These are phyloP conservation scores for Drosophila subpulchrella DNA, from an alignment of 1,140 invertebrate species.

Conservation along the genomic window DNA sequence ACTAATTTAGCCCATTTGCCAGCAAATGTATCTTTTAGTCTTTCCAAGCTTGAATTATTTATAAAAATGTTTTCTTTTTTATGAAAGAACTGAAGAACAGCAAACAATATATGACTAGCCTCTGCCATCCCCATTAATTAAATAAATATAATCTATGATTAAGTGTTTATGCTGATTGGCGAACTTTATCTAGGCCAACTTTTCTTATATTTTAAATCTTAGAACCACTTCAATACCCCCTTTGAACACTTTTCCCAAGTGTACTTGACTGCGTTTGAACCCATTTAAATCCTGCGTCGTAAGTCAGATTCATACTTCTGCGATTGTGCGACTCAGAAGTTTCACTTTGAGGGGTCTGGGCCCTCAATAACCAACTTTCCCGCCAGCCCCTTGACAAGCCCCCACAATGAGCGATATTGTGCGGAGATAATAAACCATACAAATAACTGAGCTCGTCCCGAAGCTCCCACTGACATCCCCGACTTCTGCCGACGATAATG, in stretches of 20 bases:
- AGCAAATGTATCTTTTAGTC: no score
- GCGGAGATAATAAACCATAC: slow-evolving; percentile 52
- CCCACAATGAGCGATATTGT: slow-evolving; percentile 60
- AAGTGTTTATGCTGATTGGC: background rate
- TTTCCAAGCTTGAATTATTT: no score
- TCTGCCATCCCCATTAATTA: background rate
- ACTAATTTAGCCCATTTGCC: no score
- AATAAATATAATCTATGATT: background rate
- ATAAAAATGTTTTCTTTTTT: no score
- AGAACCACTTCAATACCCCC: background rate
- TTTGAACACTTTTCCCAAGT: background rate
- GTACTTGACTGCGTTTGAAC: slow-evolving; percentile 28
- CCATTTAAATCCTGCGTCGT: slow-evolving; percentile 15
- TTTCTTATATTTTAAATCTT: no score
- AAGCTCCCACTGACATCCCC: slow-evolving; percentile 57
- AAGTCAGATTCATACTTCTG: slow-evolving; percentile 9
- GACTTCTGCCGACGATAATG: slow-evolving; percentile 75
- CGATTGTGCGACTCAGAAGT: slow-evolving; percentile 36
- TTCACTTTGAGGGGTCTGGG: slow-evolving; percentile 36
- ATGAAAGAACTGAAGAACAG: no score
- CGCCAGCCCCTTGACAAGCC: slow-evolving; percentile 54
- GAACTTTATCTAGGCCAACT: background rate
- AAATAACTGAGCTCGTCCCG: slow-evolving; percentile 38
- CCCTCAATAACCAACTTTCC: slow-evolving; percentile 78
- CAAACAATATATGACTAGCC: no score